A percentile compares a stretch with the other conserved stretches of the same genome.
Evolutionary conservation across 2,113 vertebrate genomes (phyloP).

Genomic region (Cettia cetti): DNA sequence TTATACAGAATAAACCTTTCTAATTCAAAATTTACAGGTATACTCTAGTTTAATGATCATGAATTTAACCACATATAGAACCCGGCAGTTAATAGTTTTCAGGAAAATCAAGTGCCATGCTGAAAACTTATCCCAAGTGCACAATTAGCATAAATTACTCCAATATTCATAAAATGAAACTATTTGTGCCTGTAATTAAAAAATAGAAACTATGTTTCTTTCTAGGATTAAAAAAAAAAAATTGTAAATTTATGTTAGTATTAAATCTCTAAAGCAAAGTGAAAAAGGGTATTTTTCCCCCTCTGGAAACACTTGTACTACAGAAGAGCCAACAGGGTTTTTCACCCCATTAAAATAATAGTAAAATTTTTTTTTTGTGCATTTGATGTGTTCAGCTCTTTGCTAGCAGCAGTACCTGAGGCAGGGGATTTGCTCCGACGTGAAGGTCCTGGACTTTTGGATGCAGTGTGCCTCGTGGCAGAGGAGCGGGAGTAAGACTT

Average conservation of each 20-base stretch:
- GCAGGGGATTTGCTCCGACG: conserved; percentile 92
- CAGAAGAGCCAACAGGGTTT: background rate
- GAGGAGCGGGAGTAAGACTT: conserved; percentile 84
- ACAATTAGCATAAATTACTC: background rate
- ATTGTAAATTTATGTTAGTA: background rate
- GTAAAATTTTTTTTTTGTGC: background rate
- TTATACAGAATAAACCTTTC: background rate
- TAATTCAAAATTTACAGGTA: background rate
- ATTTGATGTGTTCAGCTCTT: background rate
- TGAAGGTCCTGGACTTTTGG: conserved; percentile 84
- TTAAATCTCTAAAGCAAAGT: background rate
- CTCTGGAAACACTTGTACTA: background rate
- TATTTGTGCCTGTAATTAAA: background rate
- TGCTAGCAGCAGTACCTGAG: conserved; percentile 75
- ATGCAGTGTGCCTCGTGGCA: conserved; percentile 73
- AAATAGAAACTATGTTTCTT: background rate
- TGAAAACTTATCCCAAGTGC: background rate
- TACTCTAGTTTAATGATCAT: background rate
- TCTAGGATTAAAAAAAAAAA: too few relatives aligned
- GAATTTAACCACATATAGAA: background rate
- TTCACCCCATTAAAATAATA: background rate
- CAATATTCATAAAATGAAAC: background rate
- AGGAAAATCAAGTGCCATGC: background rate
- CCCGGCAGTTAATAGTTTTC: background rate
- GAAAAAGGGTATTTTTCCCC: background rate